Base-by-base conservation (phyloP, 1,140 invertebrate species). In the Aphaenogaster floridana region DNA sequence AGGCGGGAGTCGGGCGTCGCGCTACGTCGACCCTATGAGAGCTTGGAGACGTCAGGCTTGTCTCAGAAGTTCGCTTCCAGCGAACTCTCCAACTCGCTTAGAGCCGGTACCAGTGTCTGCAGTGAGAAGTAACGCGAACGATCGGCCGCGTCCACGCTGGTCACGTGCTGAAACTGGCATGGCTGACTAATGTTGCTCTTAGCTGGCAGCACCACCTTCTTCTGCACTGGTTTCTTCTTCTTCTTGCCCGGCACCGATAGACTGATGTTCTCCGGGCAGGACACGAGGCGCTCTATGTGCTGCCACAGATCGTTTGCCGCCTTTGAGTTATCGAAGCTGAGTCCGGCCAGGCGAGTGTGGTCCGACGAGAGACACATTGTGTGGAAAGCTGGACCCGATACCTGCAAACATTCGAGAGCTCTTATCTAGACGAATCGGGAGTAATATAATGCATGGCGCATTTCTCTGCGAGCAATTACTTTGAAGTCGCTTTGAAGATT, bases 121-220 rank as follows among this genome's bases (percentile, higher is more conserved):
- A 98, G 95, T 15, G 97, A 97, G 89, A 96, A 97, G 89, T 97
- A 97, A 78, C 96, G 95, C 61, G 96, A 95, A 68, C 96, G 96
- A 91, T 98, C 97, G 71, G 96, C 96, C 21, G 96, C 95, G 83
- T 98, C 97, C 13, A 98, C 97, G 86, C 97, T 98, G 42, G 97
- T 98, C 66, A 98, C 97, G 93, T 98, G 98, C 80, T 98, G 97
- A 94, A 98, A 98, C 91, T 98, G 98, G 93, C 98, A 98, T 0
- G 98, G 98, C 91, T 97, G 96, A 15, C 98, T 98, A 88, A 98
- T 98, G 93, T 98, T 97, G 68, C 96, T 97, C 93, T 98, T 98
- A 36, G 97, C 96, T 5, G 98, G 98, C 74, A 97, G 94, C 66
- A 96, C 96, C 6, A 95, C 93, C 68, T 96, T 96, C 92, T 96